Evolutionary conservation across 2,113 vertebrate species (phyloP), one percentile per base, ranked within the genome.

Genomic region (Toxotes jaculatrix): DNA sequence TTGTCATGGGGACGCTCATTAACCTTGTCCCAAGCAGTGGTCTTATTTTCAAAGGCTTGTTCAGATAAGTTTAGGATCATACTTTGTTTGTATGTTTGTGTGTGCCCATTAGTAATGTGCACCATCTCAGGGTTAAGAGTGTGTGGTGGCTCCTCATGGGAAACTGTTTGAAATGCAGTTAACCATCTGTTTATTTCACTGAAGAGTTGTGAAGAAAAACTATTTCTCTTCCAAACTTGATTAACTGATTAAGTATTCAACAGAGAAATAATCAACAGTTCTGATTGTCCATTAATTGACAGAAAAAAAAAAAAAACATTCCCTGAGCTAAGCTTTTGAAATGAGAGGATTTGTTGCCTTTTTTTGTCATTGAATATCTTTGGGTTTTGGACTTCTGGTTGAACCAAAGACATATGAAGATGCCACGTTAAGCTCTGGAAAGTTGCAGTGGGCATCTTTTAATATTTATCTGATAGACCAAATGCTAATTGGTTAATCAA

Each of bases 1-100:
- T 77, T n/a, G 63, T 70, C 81, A 67, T 31, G 49, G 74, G 45
- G 77, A 84, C 10, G 69, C 68, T 80, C 42, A 84, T 91, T 88
- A 92, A 88, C 77, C 81, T 82, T 1, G 21, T 63, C 82, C 51
- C 32, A 62, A 74, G 65, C 11, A 21, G 66, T 23, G 59, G n/a
- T 63, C 53, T 32, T 64, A 64, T 45, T 71, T 84, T 56, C n/a
- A 57, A n/a, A 75, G 53, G n/a, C 65, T 43, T 62, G 65, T 75
- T 70, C 40, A 66, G n/a, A 34, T 36, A 60, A 43, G 27, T 12
- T 55, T 5, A 40, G 62, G 42, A 31, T 42, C 7, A 51, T 7
- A 19, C 31, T 45, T 31, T 60, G 45, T 70, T 55, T 55, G 63
- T 66, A 10, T 34, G 4, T 27, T 34, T 42, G 49, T 7, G 27